Conservation (phyloP, 2,888 invertebrate species). For the Hirtodrosophila alboralis region DNA sequence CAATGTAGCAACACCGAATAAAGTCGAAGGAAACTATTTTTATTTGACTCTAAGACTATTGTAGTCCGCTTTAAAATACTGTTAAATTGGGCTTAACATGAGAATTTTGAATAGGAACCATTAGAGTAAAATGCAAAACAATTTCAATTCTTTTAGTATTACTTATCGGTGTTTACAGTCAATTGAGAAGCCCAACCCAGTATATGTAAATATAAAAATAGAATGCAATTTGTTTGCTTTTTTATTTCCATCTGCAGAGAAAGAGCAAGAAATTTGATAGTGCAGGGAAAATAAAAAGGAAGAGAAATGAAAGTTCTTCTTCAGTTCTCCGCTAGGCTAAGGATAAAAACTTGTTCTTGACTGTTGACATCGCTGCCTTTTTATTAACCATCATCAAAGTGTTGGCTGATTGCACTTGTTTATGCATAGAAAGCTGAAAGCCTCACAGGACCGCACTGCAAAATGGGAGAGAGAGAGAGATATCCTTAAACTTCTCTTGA, state of each 20-base stretch:
- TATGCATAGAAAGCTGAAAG: not conserved
- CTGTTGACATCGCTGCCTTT: conserved; percentile 21
- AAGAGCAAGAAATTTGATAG: too few species aligned
- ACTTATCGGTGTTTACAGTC: too few species aligned
- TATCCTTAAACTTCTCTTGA: conserved; percentile 33
- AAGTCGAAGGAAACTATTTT: conserved; percentile 19
- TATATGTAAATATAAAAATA: conserved; percentile 3
- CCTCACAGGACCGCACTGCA: not conserved
- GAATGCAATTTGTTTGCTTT: not conserved
- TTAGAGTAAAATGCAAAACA: too few species aligned
- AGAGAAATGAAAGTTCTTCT: conserved; percentile 1
- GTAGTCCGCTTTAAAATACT: too few species aligned
- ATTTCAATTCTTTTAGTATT: too few species aligned
- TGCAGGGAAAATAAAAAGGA: not conserved
- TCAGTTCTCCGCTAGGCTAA: conserved; percentile 3
- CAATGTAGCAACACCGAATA: conserved; percentile 44
- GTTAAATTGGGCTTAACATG: too few species aligned
- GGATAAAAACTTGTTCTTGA: conserved; percentile 17
- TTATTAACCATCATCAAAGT: conserved; percentile 31
- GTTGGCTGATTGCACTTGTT: conserved; percentile 40
- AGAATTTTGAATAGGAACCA: too few species aligned
- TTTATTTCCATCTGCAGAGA: too few species aligned
- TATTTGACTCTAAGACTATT: not conserved
- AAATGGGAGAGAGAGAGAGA: too few species aligned
- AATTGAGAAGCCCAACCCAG: not conserved